Base-by-base conservation (phyloP, 64 coral and sea anemone species). In the Porites lutea region DNA sequence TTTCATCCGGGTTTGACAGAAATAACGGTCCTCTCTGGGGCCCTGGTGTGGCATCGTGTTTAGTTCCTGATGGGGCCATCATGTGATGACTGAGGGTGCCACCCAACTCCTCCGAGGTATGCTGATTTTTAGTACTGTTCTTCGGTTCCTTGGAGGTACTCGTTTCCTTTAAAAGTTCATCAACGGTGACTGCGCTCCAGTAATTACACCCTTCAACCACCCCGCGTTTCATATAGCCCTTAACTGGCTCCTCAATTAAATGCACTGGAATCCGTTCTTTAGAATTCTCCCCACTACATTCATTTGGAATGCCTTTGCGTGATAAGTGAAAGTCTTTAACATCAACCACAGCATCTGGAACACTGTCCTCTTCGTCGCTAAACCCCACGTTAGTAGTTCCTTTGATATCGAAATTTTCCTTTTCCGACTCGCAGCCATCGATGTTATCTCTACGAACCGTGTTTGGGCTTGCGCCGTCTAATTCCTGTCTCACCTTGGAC, bases 381-480 rank as follows among this genome's bases (percentile, higher is more conserved):
- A 84, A 84, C 8, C 62, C 61, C 8, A 46, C 61, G n/a, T 84
- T 84, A 48, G 45, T 68, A 8, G 19, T 84, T 84, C 69, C 62
- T 4, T 44, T 19, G 3, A 63, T n/a, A 21, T 84, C 81, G 47
- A 15, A 76, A 76, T 2, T 51, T 51, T 76, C 73, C 18, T 76
- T 76, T 12, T 76, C 45, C 48, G 81, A 84, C 21, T 84, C 63
- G 46, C 81, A 84, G 2, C 81, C 81, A 52, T 84, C 81, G 18
- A 84, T 84, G 62, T 84, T 84, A 14, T 84, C 81, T 52, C 81
- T 50, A 2, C 81, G 81, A 84, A 63, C 19, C 2, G 46, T 68
- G 18, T 20, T n/a, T 0, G 81, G 81, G 47, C 61, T 84, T 51
- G 16, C 19, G 78, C 55, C 0, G 54, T 57, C 12, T 37, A 37